Conservation (phyloP, 2,888 invertebrate genomes). For the Drosophila hamatofila region DNA sequence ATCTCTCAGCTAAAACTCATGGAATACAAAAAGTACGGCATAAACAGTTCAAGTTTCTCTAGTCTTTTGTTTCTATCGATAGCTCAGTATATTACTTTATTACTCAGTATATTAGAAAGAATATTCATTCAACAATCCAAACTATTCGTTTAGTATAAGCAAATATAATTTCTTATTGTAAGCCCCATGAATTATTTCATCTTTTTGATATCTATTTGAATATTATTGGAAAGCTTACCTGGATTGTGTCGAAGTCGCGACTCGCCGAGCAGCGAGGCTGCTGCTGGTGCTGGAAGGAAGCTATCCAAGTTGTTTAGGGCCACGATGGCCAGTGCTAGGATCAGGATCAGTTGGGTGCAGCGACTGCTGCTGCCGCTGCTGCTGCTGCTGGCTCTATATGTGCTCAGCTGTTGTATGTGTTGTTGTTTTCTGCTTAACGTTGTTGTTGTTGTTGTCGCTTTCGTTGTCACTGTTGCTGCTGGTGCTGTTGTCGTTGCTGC, state of each 20-base stretch:
- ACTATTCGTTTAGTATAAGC: too few relatives aligned
- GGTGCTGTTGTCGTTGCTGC: too few relatives aligned
- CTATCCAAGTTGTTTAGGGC: constrained; percentile 80
- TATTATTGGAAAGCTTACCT: constrained; percentile 67
- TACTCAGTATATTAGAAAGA: too few relatives aligned
- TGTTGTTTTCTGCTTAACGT: constrained; percentile 19
- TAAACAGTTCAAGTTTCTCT: too few relatives aligned
- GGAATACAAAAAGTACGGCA: too few relatives aligned
- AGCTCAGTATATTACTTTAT: too few relatives aligned
- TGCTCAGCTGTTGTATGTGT: constrained; percentile 10
- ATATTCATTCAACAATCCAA: too few relatives aligned
- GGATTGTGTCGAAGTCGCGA: constrained; percentile 79
- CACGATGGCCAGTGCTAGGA: constrained; percentile 74
- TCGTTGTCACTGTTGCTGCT: neutral
- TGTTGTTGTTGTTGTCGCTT: constrained; percentile 13
- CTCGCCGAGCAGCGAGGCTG: constrained; percentile 68
- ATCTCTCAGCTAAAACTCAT: too few relatives aligned
- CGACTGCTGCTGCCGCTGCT: constrained; percentile 31
- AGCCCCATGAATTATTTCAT: too few relatives aligned
- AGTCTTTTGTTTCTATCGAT: too few relatives aligned
- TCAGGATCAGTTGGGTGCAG: constrained; percentile 67
- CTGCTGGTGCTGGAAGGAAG: constrained; percentile 64
- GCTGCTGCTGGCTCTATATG: constrained; percentile 33
- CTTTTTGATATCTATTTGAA: too few relatives aligned
- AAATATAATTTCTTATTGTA: too few relatives aligned